Evolutionary conservation across 1,140 invertebrate genomes (phyloP), one percentile per base, ranked within the genome.

Genomic region (Caenorhabditis inopinata): DNA sequence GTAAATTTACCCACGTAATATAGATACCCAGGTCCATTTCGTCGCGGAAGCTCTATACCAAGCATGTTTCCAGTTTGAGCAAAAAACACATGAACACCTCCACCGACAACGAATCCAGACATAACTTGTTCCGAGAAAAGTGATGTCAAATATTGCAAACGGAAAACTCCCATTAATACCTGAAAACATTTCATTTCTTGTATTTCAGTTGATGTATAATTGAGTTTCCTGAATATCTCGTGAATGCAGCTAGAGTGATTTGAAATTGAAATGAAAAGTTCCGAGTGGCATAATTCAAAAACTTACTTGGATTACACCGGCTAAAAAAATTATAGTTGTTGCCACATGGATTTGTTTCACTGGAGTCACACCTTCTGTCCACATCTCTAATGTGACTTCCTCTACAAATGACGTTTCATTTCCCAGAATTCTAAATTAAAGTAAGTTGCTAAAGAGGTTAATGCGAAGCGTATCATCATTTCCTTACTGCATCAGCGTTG

Each of bases 101-200:
- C 85, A 25, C 86, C 85, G 12, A 86, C 84, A 27, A 86, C 80
- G 75, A 87, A 87, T n/a, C 86, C 86, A 14, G 83, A 84, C 87
- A 87, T 88, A 0, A 87, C 86, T 78, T 87, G 86, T 42, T 87
- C 86, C 9, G 87, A 87, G 48, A 87, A 84, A 75, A 87, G 88
- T 53, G 85, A 88, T 7, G 87, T 84, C 16, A 88, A 68, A 73
- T 87, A 87, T 68, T 87, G 87, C 3, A 84, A 42, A 3, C 83
- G 85, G 46, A 85, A 84, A n/a, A 87, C 77, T n/a, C 85, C 86
- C 82, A 87, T 83, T 18, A 87, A 35, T 21, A 86, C 84, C 86
- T 86, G 46, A 53, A 82, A 12, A 32, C 25, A 62, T 25, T 27
- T 62, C 18, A n/a, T 27, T 53, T 23, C 7, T 21, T 53, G 25